A percentile compares a stretch with the other conserved stretches of the same genome.
Evolutionary conservation across 2,888 invertebrate species (phyloP).

Genomic region (Eueremaeus valkanovi): DNA sequence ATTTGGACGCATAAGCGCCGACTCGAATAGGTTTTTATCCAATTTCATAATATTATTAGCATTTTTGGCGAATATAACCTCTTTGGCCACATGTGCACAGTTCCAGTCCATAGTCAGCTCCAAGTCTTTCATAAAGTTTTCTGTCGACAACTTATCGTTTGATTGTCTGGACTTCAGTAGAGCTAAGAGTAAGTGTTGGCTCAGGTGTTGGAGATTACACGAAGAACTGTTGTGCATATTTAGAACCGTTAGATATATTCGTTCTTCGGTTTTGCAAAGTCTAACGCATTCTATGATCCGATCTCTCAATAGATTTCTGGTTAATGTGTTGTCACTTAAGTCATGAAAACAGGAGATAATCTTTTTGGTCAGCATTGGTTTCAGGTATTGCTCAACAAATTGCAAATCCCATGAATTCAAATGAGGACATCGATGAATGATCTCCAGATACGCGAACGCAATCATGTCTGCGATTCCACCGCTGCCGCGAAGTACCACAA

Average conservation of each 20-base stretch:
- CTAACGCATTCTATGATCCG: conserved; percentile 52
- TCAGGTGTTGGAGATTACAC: conserved; percentile 51
- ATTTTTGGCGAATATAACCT: conserved; percentile 50
- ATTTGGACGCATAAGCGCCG: conserved; percentile 51
- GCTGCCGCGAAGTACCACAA: conserved; percentile 52
- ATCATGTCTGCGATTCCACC: conserved; percentile 53
- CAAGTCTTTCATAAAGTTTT: conserved; percentile 49
- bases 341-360: conserved; percentile 51
- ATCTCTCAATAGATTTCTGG: conserved; percentile 51
- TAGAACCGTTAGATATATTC: conserved; percentile 51
- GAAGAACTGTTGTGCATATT: conserved; percentile 51
- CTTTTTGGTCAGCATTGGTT: conserved; percentile 52
- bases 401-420: conserved; percentile 49
- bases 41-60: conserved; percentile 43
- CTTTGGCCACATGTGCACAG: conserved; percentile 51
- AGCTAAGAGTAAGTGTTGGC: conserved; percentile 52
- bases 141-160: background rate
- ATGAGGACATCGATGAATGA: conserved; percentile 49
- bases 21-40: conserved; percentile 45
- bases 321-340: conserved; percentile 51
- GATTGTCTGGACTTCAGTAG: conserved; percentile 50
- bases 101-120: conserved; percentile 54
- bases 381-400: conserved; percentile 51
- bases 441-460: conserved; percentile 52
- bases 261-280: conserved; percentile 50